Evolutionary conservation across 2,888 invertebrate species (phyloP), one percentile per base, ranked within the genome.

Genomic region (Drosophila kambysellisi): DNA sequence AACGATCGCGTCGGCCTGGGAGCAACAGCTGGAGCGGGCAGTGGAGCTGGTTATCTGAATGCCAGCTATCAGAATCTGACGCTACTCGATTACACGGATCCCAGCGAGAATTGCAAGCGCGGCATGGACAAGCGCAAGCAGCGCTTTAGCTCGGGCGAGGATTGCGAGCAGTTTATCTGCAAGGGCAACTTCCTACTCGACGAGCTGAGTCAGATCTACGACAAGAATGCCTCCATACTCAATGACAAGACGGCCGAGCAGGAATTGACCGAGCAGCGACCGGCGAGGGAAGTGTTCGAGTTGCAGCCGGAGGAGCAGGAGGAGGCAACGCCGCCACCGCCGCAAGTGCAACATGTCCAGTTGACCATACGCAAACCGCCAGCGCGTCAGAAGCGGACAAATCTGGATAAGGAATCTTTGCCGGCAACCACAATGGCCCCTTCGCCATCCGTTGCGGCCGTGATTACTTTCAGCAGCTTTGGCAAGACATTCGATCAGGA

Each of bases 41-140:
- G 60, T 12, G 70, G 83, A 29, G 59, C 69, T 30, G 92, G 90
- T 39, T 91, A 94, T 94, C 88, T 93, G 63, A 95, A 95, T 88
- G 95, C 95, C 86, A 95, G 95, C 92, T 95, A 95, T 93, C 95
- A 94, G 62, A 95, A 95, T 93, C 93, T 95, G 79, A 95, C 95
- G 51, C 94, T 95, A 66, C 93, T 95, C 68, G 95, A 95, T 88
- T 95, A 95, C 74, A 86, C 94, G 90, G 94, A 91, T 92, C 79
- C 20, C 67, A 61, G 62, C 20, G 68, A 67, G 25, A 82, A 81
- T 66, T 63, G 60, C 63, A 84, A 86, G 41, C 81, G 80, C 12
- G 70, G 48, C 54, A 91, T 91, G 91, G 82, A 82, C 2, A 57
- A 73, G 29, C 76, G 68, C 0, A 79, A 74, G 41, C 79, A 74